A percentile compares a stretch with the other conserved stretches of the same genome.
phyloP scores from a whole-genome alignment of 2,113 vertebrate genomes.

The Cyphomyrus plagiostoma region DNA sequence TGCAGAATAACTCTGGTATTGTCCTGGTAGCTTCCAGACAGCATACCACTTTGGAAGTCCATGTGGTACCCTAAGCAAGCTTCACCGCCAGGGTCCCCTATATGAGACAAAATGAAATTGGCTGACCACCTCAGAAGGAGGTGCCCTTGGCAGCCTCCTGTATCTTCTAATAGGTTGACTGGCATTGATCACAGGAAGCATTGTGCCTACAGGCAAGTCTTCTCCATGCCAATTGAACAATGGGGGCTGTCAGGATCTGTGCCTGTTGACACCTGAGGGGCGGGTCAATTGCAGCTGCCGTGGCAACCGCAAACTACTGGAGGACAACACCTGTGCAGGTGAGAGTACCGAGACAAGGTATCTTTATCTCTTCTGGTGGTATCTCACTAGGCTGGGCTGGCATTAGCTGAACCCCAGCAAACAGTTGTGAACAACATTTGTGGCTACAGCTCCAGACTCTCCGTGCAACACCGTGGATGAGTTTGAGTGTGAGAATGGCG shows the following conservation, averaged over 20 bases:
- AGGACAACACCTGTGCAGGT: constrained; percentile 84
- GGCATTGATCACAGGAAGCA: neutral
- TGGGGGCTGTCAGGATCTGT: constrained; percentile 86
- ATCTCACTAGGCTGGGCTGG: neutral
- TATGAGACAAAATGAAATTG: neutral
- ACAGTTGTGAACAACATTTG: neutral
- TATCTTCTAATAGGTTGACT: neutral
- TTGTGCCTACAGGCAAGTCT: constrained; percentile 70
- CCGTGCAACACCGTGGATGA: constrained; percentile 79
- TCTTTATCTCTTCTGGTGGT: neutral
- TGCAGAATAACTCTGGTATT: neutral
- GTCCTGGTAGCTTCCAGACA: neutral
- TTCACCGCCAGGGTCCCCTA: neutral
- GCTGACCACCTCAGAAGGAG: neutral
- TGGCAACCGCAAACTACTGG: constrained; percentile 76
- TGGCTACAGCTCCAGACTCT: constrained; percentile 70
- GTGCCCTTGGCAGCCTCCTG: neutral
- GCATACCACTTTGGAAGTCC: neutral
- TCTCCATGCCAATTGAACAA: constrained; percentile 84
- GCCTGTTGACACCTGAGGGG: constrained; percentile 81
- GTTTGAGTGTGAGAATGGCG: constrained; percentile 88
- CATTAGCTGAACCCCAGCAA: neutral
- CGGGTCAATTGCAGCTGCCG: constrained; percentile 90
- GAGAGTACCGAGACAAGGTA: constrained; percentile 24
- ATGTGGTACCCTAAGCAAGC: neutral